Evolutionary conservation across 2,888 invertebrate genomes (phyloP).

Genomic region (Apamea anceps): DNA sequence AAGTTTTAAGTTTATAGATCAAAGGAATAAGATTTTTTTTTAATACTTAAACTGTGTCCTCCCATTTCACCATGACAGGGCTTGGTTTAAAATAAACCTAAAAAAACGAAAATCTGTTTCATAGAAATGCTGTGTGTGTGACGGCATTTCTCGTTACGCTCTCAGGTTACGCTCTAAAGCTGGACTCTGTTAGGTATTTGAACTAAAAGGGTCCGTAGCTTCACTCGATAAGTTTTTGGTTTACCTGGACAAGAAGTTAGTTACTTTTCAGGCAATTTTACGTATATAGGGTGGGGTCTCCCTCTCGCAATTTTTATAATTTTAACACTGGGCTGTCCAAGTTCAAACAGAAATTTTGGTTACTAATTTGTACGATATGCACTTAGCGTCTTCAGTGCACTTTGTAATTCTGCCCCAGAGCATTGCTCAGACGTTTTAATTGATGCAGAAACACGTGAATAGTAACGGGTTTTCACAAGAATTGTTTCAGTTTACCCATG

Average conservation of each 20-base stretch:
- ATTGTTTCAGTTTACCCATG: not conserved
- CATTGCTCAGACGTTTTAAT: constrained; percentile 30
- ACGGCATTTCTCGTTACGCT: not conserved
- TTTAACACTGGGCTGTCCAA: not conserved
- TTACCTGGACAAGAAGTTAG: not conserved
- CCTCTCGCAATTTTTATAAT: not conserved
- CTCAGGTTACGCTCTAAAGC: not conserved
- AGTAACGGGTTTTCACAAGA: not conserved
- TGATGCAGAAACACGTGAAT: constrained; percentile 17
- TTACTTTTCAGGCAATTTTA: not conserved
- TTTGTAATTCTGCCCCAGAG: constrained; percentile 30
- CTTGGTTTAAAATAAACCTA: not conserved
- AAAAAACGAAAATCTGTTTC: not conserved
- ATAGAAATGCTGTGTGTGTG: not conserved
- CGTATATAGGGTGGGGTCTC: not conserved
- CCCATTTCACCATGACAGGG: not conserved
- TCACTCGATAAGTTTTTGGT: not conserved
- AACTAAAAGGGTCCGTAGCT: not conserved
- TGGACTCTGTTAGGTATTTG: not conserved
- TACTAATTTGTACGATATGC: not conserved
- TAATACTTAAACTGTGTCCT: not conserved
- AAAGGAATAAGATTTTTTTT: not conserved
- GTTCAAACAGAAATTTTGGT: not conserved
- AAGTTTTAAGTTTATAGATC: not conserved
- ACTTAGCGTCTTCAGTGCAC: constrained; percentile 23